Percentiles rank a stretch among this genome's conserved stretches.
Conservation (phyloP, 2,888 invertebrate genomes). For the Cheilosia soror region DNA sequence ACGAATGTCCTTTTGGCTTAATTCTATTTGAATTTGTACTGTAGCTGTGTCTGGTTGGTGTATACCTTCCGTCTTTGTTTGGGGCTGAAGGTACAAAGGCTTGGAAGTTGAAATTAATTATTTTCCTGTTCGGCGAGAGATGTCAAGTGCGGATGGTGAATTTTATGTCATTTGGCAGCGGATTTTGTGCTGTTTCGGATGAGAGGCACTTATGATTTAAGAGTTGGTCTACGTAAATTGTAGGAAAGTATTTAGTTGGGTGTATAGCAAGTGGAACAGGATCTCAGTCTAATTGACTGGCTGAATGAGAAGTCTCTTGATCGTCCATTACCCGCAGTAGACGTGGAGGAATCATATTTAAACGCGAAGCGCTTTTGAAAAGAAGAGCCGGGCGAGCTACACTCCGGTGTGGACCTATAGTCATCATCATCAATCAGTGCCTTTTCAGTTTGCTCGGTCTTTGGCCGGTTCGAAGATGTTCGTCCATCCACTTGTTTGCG, state of each 20-base stretch:
- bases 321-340: too few relatives aligned
- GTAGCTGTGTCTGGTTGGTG: too few relatives aligned
- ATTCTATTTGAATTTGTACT: neutral
- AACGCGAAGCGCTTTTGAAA: too few relatives aligned
- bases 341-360: too few relatives aligned
- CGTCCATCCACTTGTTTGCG: too few relatives aligned
- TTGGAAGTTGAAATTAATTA: slow-evolving; percentile 20
- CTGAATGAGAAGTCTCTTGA: too few relatives aligned
- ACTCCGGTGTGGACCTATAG: too few relatives aligned
- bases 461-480: too few relatives aligned
- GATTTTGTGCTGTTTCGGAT: neutral
- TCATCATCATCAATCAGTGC: too few relatives aligned
- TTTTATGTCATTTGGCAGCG: slow-evolving; percentile 6
- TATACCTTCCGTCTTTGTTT: neutral
- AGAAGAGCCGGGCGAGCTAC: too few relatives aligned
- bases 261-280: neutral
- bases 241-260: neutral
- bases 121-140: slow-evolving; percentile 35
- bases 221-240: neutral
- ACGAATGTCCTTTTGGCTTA: slow-evolving; percentile 29
- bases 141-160: slow-evolving; percentile 36
- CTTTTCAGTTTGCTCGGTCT: too few relatives aligned
- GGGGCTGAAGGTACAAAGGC: slow-evolving; percentile 1
- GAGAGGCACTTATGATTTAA: neutral
- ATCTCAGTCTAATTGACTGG: too few relatives aligned